Conservation (phyloP, 2,888 invertebrate species). For the Hecatera dysodea region DNA sequence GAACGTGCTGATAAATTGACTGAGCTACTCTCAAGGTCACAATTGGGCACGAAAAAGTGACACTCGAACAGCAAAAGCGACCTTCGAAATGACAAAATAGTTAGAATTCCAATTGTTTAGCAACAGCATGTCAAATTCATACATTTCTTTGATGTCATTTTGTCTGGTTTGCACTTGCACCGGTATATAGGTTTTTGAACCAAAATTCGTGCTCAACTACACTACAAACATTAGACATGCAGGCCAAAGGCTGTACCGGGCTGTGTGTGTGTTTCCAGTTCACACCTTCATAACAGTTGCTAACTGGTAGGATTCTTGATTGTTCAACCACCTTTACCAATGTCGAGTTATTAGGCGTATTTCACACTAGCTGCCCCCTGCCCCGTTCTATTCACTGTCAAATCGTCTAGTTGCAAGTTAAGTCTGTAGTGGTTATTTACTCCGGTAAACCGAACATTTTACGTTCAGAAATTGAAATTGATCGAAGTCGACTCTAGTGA, state of each 20-base stretch:
- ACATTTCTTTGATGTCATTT: no score
- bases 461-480: slow-evolving; percentile 62
- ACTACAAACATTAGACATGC: not conserved
- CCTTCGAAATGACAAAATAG: no score
- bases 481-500: slow-evolving; percentile 44
- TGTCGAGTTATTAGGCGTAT: not conserved
- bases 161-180: not conserved
- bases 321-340: not conserved
- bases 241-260: not conserved
- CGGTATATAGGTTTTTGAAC: not conserved
- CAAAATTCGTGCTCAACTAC: not conserved
- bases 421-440: slow-evolving; percentile 27
- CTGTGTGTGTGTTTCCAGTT: no score
- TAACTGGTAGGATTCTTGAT: not conserved
- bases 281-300: no score
- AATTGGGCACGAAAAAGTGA: no score
- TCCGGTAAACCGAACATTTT: slow-evolving; percentile 49
- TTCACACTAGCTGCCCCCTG: not conserved
- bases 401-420: slow-evolving; percentile 1
- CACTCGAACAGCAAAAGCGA: no score
- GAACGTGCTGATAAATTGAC: not conserved
- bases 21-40: not conserved
- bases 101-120: no score
- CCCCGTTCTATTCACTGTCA: not conserved
- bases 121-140: no score